Percentiles rank a stretch among this genome's conserved stretches.
These are phyloP conservation scores for Drosophila triauraria DNA, from an alignment of 1,140 invertebrate genomes.

Conservation along the genomic window DNA sequence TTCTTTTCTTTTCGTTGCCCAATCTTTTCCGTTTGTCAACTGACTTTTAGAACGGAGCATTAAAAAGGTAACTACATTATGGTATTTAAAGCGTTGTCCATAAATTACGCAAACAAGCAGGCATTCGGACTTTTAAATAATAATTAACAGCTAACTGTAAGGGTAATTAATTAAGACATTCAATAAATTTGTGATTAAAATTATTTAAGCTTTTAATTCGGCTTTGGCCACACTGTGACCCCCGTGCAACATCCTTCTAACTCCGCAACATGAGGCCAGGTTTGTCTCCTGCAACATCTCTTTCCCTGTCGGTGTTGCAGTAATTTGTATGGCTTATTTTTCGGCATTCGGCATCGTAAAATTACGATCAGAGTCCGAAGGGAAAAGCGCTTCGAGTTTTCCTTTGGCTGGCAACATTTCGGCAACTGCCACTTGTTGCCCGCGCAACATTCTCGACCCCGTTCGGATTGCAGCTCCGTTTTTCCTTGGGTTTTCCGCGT, in stretches of 20 bases:
- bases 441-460: conserved; percentile 27
- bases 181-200: too few relatives aligned
- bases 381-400: conserved; percentile 2
- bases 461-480: not conserved
- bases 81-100: not conserved
- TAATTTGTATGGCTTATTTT: conserved; percentile 22
- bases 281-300: conserved; percentile 9
- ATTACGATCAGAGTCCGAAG: conserved; percentile 14
- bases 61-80: conserved; percentile 25
- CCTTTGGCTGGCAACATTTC: conserved; percentile 34
- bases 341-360: not conserved
- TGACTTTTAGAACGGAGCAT: conserved; percentile 9
- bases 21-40: conserved; percentile 14
- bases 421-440: conserved; percentile 63
- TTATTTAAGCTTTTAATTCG: too few relatives aligned
- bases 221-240: not conserved
- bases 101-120: conserved; percentile 6
- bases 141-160: too few relatives aligned
- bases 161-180: too few relatives aligned
- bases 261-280: conserved; percentile 14
- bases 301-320: not conserved
- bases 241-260: conserved; percentile 24
- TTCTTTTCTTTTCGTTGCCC: conserved; percentile 6
- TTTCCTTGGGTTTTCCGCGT: not conserved
- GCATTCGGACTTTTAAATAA: not conserved